Evolutionary conservation across 1,140 invertebrate genomes (phyloP).

Genomic region (Drosophila setifemur): DNA sequence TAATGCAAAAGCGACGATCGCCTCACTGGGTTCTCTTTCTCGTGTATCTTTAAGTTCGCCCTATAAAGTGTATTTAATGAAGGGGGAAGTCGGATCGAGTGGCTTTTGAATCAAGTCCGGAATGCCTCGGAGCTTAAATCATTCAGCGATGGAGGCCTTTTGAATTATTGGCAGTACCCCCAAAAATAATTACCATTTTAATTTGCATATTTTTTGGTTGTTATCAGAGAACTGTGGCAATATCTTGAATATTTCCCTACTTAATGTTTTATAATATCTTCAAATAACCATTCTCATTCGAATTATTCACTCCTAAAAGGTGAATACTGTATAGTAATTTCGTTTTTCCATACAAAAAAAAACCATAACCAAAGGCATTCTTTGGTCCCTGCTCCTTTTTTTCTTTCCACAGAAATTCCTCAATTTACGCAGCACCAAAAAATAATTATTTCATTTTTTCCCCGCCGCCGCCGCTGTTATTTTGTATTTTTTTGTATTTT

Average conservation of each 20-base stretch:
- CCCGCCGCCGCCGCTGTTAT: not conserved
- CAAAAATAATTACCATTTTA: constrained; percentile 20
- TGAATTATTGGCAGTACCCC: not conserved
- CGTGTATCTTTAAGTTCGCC: too few species aligned
- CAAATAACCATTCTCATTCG: too few species aligned
- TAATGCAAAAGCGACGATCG: constrained; percentile 70
- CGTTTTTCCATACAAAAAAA: not conserved
- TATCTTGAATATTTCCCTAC: too few species aligned
- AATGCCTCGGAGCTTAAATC: constrained; percentile 25
- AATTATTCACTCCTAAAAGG: not conserved
- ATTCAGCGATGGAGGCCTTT: constrained; percentile 17
- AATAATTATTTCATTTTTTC: constrained; percentile 43
- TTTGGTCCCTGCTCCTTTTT: not conserved
- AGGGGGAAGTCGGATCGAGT: constrained; percentile 28
- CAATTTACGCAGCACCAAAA: constrained; percentile 30
- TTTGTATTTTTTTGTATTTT: constrained; percentile 36
- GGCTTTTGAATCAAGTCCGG: constrained; percentile 43
- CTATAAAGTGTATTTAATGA: constrained; percentile 50
- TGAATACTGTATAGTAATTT: not conserved
- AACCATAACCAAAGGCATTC: constrained; percentile 3
- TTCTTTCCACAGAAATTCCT: constrained; percentile 24
- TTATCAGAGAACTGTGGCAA: not conserved
- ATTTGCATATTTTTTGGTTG: constrained; percentile 23
- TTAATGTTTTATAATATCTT: too few species aligned
- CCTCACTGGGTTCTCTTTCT: not conserved